Percentiles rank a stretch among this genome's conserved stretches.
Conservation (phyloP, 1,140 invertebrate genomes). For the Eueides isabella region DNA sequence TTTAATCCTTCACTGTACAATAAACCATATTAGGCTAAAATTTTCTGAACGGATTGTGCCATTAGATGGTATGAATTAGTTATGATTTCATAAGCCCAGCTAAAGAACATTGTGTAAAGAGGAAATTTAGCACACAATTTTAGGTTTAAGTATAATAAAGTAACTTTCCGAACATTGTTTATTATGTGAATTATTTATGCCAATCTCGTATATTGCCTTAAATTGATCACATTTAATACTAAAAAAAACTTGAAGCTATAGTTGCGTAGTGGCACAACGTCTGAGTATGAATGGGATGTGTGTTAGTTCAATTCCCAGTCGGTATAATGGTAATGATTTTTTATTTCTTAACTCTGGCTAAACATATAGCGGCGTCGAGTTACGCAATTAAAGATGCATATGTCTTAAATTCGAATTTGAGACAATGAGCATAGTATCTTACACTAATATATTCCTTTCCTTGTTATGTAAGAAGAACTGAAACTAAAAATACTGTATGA, state of each 20-base stretch:
- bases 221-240: background rate
- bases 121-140: slow-evolving; percentile 21
- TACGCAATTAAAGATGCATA: background rate
- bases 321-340: background rate
- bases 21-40: slow-evolving; percentile 28
- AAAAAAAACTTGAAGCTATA: background rate
- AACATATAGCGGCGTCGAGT: background rate
- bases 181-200: slow-evolving; percentile 16
- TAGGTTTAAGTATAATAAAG: slow-evolving; percentile 23
- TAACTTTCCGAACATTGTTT: slow-evolving; percentile 13
- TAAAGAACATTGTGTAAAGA: slow-evolving; percentile 20
- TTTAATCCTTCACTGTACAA: slow-evolving; percentile 16
- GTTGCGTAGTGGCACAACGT: background rate
- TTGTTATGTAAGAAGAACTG: too few relatives aligned
- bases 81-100: slow-evolving; percentile 31
- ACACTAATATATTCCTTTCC: background rate
- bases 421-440: too few relatives aligned
- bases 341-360: background rate
- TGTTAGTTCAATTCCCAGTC: background rate
- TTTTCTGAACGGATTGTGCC: slow-evolving; percentile 37
- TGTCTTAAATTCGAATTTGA: background rate
- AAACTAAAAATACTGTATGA: too few relatives aligned
- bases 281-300: background rate
- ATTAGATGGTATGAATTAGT: slow-evolving; percentile 41
- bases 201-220: background rate